Evolutionary conservation across 2,888 invertebrate genomes (phyloP).

Genomic region (Melanargia galathea): DNA sequence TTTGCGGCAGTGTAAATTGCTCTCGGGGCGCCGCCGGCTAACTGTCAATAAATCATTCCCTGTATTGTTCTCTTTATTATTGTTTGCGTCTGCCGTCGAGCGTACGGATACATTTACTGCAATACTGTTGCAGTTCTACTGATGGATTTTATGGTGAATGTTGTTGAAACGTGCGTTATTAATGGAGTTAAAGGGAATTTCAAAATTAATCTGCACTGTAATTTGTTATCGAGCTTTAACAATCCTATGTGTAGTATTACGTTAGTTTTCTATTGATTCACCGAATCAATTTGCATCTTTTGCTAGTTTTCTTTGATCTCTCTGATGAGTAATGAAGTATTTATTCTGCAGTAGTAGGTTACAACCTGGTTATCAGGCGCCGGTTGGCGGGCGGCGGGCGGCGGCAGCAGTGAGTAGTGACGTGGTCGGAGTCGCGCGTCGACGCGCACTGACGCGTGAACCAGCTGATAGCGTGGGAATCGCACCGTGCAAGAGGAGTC

Average conservation of each 20-base stretch:
- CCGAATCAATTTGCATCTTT: neutral
- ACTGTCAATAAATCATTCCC: slow-evolving; percentile 63
- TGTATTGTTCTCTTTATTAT: slow-evolving; percentile 48
- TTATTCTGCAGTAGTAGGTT: slow-evolving; percentile 10
- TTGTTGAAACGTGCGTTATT: slow-evolving; percentile 5
- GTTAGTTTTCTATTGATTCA: neutral
- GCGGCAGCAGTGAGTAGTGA: slow-evolving; percentile 36
- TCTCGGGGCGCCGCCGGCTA: slow-evolving; percentile 57
- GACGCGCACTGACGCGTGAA: slow-evolving; percentile 69
- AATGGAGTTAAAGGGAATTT: slow-evolving; percentile 20
- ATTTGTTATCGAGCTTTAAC: neutral
- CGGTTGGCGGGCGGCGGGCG: slow-evolving; percentile 32
- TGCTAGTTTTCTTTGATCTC: no score
- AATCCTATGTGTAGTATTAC: no score
- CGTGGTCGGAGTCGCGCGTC: slow-evolving; percentile 54
- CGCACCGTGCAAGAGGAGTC: slow-evolving; percentile 50
- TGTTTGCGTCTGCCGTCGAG: slow-evolving; percentile 31
- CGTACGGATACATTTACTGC: slow-evolving; percentile 21
- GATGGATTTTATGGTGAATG: slow-evolving; percentile 22
- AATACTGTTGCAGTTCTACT: slow-evolving; percentile 17
- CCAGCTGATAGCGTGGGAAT: slow-evolving; percentile 78
- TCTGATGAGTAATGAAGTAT: no score
- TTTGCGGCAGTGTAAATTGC: slow-evolving; percentile 62
- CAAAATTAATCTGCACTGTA: slow-evolving; percentile 5
- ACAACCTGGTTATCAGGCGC: slow-evolving; percentile 43